phyloP scores from a whole-genome alignment of 1,140 invertebrate genomes.

The Gonatopus flavifemur region DNA sequence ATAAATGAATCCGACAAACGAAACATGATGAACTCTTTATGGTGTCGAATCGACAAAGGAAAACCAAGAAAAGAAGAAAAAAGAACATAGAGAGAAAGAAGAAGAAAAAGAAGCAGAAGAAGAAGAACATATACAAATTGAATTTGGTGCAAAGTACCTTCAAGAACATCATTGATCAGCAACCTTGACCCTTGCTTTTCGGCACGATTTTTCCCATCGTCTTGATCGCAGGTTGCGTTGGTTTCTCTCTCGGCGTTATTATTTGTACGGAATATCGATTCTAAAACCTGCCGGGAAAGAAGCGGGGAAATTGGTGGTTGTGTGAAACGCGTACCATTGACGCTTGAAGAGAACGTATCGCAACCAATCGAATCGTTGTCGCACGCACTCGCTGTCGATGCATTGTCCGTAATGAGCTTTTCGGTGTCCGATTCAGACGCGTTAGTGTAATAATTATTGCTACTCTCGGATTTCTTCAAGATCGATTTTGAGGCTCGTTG shows the following conservation, averaged over 20 bases:
- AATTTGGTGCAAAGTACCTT: slow-evolving; percentile 43
- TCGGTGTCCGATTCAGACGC: slow-evolving; percentile 73
- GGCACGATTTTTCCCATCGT: slow-evolving; percentile 26
- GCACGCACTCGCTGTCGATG: slow-evolving; percentile 56
- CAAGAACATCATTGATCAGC: slow-evolving; percentile 34
- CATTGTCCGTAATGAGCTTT: slow-evolving; percentile 70
- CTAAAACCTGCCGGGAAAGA: slow-evolving; percentile 48
- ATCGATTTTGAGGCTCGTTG: slow-evolving; percentile 75
- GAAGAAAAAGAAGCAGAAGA: no score
- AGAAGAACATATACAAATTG: no score
- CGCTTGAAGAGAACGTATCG: slow-evolving; percentile 37
- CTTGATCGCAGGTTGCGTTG: slow-evolving; percentile 27
- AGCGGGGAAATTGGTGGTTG: slow-evolving; percentile 43
- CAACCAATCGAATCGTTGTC: slow-evolving; percentile 54
- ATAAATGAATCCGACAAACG: no score
- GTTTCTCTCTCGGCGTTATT: slow-evolving; percentile 50
- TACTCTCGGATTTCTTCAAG: slow-evolving; percentile 73
- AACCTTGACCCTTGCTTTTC: slow-evolving; percentile 32
- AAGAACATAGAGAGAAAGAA: no score
- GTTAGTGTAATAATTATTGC: slow-evolving; percentile 51
- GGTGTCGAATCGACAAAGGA: no score
- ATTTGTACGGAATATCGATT: slow-evolving; percentile 52
- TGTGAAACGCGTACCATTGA: slow-evolving; percentile 42
- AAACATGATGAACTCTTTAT: no score
- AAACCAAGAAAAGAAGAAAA: no score